Evolutionary conservation across 2,888 invertebrate species (phyloP).

Genomic region (Thalpophila matura): DNA sequence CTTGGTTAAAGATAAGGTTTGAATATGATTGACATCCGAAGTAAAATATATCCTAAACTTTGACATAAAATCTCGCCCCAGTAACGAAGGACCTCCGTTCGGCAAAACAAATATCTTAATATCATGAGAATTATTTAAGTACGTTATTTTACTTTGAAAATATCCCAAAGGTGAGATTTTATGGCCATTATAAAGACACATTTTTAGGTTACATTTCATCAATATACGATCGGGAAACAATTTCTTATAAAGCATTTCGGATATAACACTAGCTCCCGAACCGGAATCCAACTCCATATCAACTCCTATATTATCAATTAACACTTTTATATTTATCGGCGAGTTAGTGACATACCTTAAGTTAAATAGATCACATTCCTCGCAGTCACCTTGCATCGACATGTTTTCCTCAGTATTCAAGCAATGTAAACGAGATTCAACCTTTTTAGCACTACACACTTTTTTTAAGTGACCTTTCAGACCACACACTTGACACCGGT

Average conservation of each 20-base stretch:
- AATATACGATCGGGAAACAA: neutral
- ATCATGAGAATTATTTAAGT: neutral
- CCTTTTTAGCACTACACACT: neutral
- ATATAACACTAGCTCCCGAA: conserved; percentile 9
- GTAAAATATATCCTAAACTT: no score
- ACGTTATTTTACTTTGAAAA: neutral
- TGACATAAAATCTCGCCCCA: no score
- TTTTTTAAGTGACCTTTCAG: conserved; percentile 5
- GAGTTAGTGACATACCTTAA: conserved; percentile 13
- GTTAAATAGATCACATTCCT: conserved; percentile 19
- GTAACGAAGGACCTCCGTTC: no score
- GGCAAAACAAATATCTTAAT: no score
- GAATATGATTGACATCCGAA: no score
- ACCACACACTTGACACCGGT: conserved; percentile 17
- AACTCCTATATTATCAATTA: neutral
- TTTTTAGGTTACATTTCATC: neutral
- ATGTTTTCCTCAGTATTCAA: neutral
- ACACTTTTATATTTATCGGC: conserved; percentile 5
- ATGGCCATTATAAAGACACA: conserved; percentile 16
- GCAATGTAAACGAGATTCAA: no score
- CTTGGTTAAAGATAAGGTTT: no score
- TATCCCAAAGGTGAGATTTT: conserved; percentile 13
- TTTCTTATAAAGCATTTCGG: neutral
- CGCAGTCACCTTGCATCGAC: conserved; percentile 4
- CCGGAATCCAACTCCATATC: conserved; percentile 11